phyloP scores from a whole-genome alignment of 2,797 vertebrate species.

The Xiphorhynchus erythropygius region DNA sequence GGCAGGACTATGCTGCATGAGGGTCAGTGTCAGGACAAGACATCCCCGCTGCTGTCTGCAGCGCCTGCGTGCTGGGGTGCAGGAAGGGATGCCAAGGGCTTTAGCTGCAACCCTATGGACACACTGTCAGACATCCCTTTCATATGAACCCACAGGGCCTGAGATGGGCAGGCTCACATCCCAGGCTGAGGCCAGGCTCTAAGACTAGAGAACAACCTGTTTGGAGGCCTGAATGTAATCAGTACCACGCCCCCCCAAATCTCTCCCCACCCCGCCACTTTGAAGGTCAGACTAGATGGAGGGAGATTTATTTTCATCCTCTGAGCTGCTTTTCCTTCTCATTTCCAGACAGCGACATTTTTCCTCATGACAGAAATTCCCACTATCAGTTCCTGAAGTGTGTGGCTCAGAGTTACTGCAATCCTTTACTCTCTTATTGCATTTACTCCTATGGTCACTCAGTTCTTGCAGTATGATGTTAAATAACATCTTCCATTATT shows the following conservation, averaged over 20 bases:
- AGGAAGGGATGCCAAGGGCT: background rate
- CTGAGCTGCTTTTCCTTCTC: background rate
- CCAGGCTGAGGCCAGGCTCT: background rate
- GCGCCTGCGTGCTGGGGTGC: rapidly evolving
- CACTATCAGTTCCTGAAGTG: background rate
- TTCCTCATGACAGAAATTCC: background rate
- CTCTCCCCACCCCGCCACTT: background rate
- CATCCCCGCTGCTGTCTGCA: background rate
- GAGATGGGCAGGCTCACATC: background rate
- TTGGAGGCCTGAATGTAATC: background rate
- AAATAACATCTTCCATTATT: background rate
- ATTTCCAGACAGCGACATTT: background rate
- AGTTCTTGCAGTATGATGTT: background rate
- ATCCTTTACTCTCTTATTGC: background rate
- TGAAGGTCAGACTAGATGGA: background rate
- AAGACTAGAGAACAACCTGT: background rate
- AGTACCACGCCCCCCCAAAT: background rate
- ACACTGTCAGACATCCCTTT: background rate
- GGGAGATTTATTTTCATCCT: background rate
- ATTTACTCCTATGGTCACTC: background rate
- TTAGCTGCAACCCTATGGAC: background rate
- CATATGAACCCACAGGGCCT: background rate
- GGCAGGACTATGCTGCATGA: background rate
- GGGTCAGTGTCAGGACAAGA: background rate
- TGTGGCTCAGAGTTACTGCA: background rate